Evolutionary conservation across 2,797 vertebrate genomes (phyloP).

Genomic region (Alauda arvensis): DNA sequence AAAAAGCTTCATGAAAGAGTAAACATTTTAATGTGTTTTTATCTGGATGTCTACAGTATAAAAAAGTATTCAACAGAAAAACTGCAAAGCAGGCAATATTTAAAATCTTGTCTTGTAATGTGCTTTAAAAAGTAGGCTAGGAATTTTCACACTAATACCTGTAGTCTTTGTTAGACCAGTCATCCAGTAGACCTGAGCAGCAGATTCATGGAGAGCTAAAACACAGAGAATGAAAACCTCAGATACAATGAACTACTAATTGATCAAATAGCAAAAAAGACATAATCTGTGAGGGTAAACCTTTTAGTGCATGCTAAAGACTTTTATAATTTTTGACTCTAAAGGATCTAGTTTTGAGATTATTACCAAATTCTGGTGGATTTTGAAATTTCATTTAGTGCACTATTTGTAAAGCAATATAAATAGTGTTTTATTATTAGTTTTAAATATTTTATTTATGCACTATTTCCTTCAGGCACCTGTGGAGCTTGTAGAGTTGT

Average conservation of each 20-base stretch:
- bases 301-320: not conserved
- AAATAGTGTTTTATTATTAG: not conserved
- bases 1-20: not conserved
- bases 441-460: not conserved
- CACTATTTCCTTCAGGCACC: not conserved
- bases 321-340: not conserved
- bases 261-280: not conserved
- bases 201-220: not conserved
- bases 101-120: not conserved
- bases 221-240: not conserved
- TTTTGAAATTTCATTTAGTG: not conserved
- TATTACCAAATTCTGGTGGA: not conserved
- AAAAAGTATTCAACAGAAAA: not conserved
- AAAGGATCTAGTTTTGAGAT: not conserved
- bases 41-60: not conserved
- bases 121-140: not conserved
- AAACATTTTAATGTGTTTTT: not conserved
- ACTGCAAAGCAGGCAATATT: not conserved
- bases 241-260: not conserved
- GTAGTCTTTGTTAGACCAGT: not conserved
- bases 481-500: accelerated
- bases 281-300: not conserved
- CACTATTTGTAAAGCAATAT: not conserved
- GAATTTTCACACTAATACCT: not conserved
- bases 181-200: not conserved